A percentile compares a stretch with the other conserved stretches of the same genome.
These are phyloP conservation scores for Porites australiensis DNA, from an alignment of 64 coral and sea anemone genomes.

Conservation along the genomic window DNA sequence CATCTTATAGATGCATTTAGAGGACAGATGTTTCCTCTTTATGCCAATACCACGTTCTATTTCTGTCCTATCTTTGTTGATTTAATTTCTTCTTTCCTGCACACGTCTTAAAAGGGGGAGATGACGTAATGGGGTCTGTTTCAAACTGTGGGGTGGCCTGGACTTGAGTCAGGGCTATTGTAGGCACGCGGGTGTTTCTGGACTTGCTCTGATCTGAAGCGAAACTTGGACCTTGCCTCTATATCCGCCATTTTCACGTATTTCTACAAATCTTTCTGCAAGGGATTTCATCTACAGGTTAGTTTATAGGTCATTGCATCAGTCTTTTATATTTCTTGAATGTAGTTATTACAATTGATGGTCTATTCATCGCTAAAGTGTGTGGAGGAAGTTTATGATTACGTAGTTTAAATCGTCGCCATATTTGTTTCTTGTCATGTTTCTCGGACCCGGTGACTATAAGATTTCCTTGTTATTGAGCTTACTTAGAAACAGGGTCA, in stretches of 20 bases:
- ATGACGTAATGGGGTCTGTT: slow-evolving; percentile 31
- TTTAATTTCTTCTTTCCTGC: neutral
- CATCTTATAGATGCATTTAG: no score
- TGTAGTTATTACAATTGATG: neutral
- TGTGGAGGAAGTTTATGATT: slow-evolving; percentile 16
- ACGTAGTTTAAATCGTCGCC: slow-evolving; percentile 3
- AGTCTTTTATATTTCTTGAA: neutral
- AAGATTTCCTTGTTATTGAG: slow-evolving; percentile 36
- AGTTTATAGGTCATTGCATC: neutral
- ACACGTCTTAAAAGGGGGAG: neutral
- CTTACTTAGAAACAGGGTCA: neutral
- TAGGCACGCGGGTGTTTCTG: slow-evolving; percentile 54
- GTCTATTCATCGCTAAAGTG: neutral
- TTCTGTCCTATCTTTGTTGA: no score
- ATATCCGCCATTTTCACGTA: neutral
- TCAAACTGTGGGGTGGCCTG: slow-evolving; percentile 37
- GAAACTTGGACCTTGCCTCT: slow-evolving; percentile 15
- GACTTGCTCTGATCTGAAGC: slow-evolving; percentile 31
- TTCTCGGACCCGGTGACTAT: neutral
- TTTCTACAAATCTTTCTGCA: neutral
- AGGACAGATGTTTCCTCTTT: no score
- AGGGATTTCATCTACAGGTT: slow-evolving; percentile 17
- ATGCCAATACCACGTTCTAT: no score
- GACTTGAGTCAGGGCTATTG: slow-evolving; percentile 14
- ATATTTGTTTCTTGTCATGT: slow-evolving; percentile 24